A percentile compares a stretch with the other conserved stretches of the same genome.
Conservation (phyloP, 2,113 vertebrate species). For the Nyctereutes procyonoides region DNA sequence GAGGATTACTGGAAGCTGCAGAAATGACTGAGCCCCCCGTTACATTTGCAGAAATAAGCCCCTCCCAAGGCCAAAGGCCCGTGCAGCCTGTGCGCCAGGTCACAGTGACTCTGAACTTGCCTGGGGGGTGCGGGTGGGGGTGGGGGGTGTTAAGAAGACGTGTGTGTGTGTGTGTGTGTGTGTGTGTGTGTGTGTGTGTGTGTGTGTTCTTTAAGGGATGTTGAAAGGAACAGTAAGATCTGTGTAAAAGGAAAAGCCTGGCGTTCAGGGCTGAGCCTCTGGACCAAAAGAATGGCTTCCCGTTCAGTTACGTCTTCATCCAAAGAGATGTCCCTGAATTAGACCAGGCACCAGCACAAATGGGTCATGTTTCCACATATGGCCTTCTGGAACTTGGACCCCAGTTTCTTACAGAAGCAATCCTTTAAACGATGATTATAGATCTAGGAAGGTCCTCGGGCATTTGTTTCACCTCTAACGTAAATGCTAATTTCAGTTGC, state of each 20-base stretch:
- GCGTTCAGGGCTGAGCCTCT: background rate
- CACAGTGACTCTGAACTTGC: background rate
- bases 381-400: background rate
- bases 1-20: slow-evolving; percentile 60
- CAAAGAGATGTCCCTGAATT: background rate
- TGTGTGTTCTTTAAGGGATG: background rate
- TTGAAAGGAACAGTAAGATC: background rate
- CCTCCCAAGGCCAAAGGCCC: background rate
- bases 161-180: background rate
- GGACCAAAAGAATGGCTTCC: background rate
- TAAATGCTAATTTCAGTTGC: background rate
- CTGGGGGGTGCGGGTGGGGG: no score
- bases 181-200: background rate
- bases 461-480: background rate
- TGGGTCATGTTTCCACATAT: background rate
- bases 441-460: background rate
- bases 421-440: background rate
- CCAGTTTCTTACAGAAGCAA: background rate
- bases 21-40: background rate
- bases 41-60: slow-evolving; percentile 17
- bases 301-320: background rate
- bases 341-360: background rate
- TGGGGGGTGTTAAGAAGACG: background rate
- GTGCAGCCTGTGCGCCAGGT: background rate
- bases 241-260: background rate